These are phyloP conservation scores for Dolichomitus sp. DNA, from an alignment of 2,888 invertebrate genomes.

Conservation along the genomic window DNA sequence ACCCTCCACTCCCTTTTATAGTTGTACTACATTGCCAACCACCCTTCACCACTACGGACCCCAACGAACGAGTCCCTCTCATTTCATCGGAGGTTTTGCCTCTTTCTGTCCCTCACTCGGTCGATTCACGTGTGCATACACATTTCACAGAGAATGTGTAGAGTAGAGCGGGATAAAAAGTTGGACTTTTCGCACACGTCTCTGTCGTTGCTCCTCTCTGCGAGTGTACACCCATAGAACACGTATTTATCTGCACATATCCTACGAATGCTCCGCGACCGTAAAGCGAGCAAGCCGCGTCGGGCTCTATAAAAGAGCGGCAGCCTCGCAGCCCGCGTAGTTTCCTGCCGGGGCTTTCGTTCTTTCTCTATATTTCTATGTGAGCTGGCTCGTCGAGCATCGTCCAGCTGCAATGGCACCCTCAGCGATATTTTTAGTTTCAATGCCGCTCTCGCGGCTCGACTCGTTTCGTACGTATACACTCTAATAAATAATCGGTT, in stretches of 20 bases:
- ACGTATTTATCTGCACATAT: conserved; percentile 36
- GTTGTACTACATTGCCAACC: conserved; percentile 1
- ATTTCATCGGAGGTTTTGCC: conserved; percentile 39
- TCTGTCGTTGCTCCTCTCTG: conserved; percentile 10
- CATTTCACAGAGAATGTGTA: neutral
- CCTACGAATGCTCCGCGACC: conserved; percentile 38
- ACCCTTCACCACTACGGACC: conserved; percentile 26
- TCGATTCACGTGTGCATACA: neutral
- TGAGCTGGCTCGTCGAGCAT: conserved; percentile 28
- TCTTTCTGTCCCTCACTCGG: conserved; percentile 12
- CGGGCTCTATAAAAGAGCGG: conserved; percentile 53
- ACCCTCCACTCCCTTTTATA: conserved; percentile 15
- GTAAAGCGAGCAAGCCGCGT: conserved; percentile 35
- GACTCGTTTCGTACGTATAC: conserved; percentile 28
- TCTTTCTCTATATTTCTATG: conserved; percentile 44
- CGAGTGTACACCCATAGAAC: neutral
- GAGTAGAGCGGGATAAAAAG: conserved; percentile 42
- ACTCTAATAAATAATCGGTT: conserved; percentile 66
- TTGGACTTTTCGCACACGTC: conserved; percentile 43
- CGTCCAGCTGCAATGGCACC: conserved; percentile 40
- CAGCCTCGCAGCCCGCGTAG: conserved; percentile 38
- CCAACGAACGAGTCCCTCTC: conserved; percentile 37
- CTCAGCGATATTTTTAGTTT: conserved; percentile 52
- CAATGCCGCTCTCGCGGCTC: conserved; percentile 16
- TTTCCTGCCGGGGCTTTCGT: conserved; percentile 41